phyloP scores from a whole-genome alignment of 2,797 vertebrate genomes.

The Crocidura indochinensis region DNA sequence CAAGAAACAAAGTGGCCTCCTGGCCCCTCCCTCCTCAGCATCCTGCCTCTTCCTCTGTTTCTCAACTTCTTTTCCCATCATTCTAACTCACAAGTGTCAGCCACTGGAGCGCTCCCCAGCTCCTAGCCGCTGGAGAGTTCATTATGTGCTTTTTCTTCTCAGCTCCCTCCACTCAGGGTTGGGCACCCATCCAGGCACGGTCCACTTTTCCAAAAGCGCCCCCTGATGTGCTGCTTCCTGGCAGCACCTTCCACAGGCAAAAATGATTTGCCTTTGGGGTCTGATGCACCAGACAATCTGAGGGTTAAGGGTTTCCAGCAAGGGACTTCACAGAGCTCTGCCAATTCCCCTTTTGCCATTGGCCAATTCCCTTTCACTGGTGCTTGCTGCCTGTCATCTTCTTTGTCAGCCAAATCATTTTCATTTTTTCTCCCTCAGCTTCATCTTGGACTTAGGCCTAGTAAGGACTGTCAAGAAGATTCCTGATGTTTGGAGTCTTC shows the following conservation, averaged over 20 bases:
- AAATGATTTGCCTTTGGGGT: slow-evolving; percentile 65
- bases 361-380: slow-evolving; percentile 75
- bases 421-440: slow-evolving; percentile 74
- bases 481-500: slow-evolving; percentile 66
- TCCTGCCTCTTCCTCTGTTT: slow-evolving; percentile 45
- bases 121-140: slow-evolving; percentile 60
- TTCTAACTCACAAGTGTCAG: slow-evolving; percentile 73
- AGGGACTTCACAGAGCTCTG: slow-evolving; percentile 79
- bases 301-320: slow-evolving; percentile 73
- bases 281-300: slow-evolving; percentile 64
- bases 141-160: slow-evolving; percentile 74
- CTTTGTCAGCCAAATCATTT: slow-evolving; percentile 82
- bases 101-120: slow-evolving; percentile 45
- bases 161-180: slow-evolving; percentile 27
- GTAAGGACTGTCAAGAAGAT: slow-evolving; percentile 63
- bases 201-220: slow-evolving; percentile 73
- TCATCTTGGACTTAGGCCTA: slow-evolving; percentile 79
- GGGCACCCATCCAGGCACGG: slow-evolving; percentile 42
- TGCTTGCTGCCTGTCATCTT: slow-evolving; percentile 79
- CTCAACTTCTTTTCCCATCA: slow-evolving; percentile 67
- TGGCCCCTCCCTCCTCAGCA: slow-evolving; percentile 7
- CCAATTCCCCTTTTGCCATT: slow-evolving; percentile 78
- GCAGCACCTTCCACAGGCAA: slow-evolving; percentile 68
- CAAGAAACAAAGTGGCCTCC: slow-evolving; percentile 58
- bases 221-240: slow-evolving; percentile 76